A percentile compares a stretch with the other conserved stretches of the same genome.
Conservation (phyloP, 2,797 vertebrate species). For the Oreonectes daqikongensis region DNA sequence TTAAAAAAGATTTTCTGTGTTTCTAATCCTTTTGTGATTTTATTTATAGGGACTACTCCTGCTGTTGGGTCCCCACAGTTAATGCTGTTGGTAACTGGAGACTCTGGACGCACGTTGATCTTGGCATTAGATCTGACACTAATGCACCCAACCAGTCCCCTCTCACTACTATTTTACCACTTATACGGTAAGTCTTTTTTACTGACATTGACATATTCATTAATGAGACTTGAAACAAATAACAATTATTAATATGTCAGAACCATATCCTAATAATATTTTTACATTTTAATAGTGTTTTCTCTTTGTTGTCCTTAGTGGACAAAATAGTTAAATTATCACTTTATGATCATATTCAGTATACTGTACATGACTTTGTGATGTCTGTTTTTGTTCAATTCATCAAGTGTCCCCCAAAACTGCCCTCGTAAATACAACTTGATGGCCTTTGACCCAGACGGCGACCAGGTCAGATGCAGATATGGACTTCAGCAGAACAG, state of each 20-base stretch:
- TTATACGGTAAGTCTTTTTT: conserved; percentile 43
- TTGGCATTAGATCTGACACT: conserved; percentile 63
- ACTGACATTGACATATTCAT: neutral
- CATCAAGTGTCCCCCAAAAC: conserved; percentile 54
- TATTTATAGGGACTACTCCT: neutral
- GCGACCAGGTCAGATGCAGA: conserved; percentile 61
- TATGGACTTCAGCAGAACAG: neutral
- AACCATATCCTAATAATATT: neutral
- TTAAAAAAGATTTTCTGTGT: neutral
- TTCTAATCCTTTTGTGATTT: neutral
- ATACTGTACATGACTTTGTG: neutral
- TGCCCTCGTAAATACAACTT: conserved; percentile 52
- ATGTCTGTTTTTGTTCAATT: neutral
- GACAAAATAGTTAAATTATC: neutral
- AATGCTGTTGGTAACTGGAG: rapidly evolving
- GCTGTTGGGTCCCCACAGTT: conserved; percentile 39
- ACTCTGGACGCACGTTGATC: conserved; percentile 53
- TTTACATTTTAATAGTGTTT: neutral
- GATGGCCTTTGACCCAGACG: conserved; percentile 59
- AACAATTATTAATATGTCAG: neutral
- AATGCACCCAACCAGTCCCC: conserved; percentile 57
- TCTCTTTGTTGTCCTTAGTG: neutral
- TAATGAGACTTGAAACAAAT: neutral
- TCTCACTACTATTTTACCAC: conserved; percentile 23
- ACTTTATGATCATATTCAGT: neutral